Evolutionary conservation across 2,113 vertebrate genomes (phyloP), one percentile per base, ranked within the genome.

Genomic region (Silurus asotus): DNA sequence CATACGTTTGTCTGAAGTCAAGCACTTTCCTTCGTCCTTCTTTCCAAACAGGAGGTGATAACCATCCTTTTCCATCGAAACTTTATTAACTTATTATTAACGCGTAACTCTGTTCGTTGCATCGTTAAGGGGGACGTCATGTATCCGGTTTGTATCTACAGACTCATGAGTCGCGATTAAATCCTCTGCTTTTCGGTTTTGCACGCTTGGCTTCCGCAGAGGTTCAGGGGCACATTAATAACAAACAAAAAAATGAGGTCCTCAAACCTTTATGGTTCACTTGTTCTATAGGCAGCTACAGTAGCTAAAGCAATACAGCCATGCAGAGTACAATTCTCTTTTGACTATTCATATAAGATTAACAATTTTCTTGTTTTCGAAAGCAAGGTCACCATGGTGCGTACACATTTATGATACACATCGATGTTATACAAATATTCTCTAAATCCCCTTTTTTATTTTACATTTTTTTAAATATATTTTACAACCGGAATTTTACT

Each of bases 1-100:
- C 82, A 88, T 93, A 88, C 92, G 89, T 91, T 93, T 90, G 91
- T 92, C 93, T 85, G 82, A 90, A 92, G 91, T 92, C 93, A 91
- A 93, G 89, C 14, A 87, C 89, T 93, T 89, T 91, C n/a, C 37
- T 81, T 83, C n/a, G 92, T 93, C 89, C 87, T 87, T 84, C 92
- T 92, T 93, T 89, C 90, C 90, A 92, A 93, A 91, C 91, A 94
- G 87, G 89, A 92, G 86, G 84, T 81, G 86, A 88, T 88, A 72
- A 37, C 58, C 76, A 75, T 88, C 70, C 25, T 53, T 86, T 78
- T 62, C 64, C 56, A n/a, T 86, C 81, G 76, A 79, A 85, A 84
- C 59, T 80, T 70, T 19, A 80, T 70, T 53, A 53, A 75, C 28
- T 79, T 79, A 10, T 79, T 20, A 79, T 79, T 79, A 45, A 59